phyloP scores from a whole-genome alignment of 1,140 invertebrate genomes.

The Arctopsyche grandis region DNA sequence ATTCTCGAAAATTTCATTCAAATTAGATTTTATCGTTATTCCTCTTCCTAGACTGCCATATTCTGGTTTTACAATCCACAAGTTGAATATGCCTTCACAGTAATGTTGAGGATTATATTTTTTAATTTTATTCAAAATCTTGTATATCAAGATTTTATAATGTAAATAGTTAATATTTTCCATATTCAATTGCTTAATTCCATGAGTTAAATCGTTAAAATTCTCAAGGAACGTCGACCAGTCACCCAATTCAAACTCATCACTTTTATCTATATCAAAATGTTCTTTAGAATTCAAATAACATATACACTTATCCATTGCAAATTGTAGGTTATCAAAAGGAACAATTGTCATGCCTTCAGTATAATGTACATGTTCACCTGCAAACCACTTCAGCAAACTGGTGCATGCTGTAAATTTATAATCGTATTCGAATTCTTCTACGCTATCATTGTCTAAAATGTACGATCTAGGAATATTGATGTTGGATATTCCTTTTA shows the following conservation, averaged over 20 bases:
- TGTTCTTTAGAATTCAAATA: constrained; percentile 64
- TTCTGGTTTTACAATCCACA: constrained; percentile 95
- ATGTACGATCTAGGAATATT: constrained; percentile 69
- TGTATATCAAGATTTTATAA: constrained; percentile 66
- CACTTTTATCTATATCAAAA: constrained; percentile 65
- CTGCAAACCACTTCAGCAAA: constrained; percentile 80
- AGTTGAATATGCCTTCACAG: constrained; percentile 83
- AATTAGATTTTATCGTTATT: constrained; percentile 71
- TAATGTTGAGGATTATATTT: constrained; percentile 73
- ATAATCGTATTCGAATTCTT: constrained; percentile 69
- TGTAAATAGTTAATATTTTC: constrained; percentile 63
- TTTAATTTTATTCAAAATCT: constrained; percentile 70
- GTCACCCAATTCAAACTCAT: constrained; percentile 60
- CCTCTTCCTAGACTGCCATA: constrained; percentile 86
- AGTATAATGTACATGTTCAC: constrained; percentile 56
- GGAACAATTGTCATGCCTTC: neutral
- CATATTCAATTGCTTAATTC: constrained; percentile 59
- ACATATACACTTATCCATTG: constrained; percentile 45
- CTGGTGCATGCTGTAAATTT: constrained; percentile 85
- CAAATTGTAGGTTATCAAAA: no score
- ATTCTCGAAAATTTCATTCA: constrained; percentile 74
- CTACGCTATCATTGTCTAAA: constrained; percentile 63
- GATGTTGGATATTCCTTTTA: constrained; percentile 67
- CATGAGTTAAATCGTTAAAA: constrained; percentile 64
- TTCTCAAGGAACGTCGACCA: constrained; percentile 79